phyloP scores from a whole-genome alignment of 1,140 invertebrate species.

The Drosophila pruinosa region DNA sequence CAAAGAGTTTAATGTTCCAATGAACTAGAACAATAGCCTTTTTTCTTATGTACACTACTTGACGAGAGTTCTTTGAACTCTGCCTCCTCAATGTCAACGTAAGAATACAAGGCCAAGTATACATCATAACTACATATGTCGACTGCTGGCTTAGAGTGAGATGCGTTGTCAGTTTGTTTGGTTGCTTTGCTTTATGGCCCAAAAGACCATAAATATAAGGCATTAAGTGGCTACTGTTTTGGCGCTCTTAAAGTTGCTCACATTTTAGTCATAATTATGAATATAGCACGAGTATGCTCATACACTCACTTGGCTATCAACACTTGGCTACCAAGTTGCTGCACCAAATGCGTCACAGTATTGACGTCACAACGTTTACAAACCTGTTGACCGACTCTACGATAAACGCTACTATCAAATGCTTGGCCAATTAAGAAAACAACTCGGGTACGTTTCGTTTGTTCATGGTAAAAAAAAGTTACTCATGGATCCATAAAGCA shows the following conservation, averaged over 20 bases:
- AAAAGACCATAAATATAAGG: conserved; percentile 21
- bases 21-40: background rate
- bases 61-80: conserved; percentile 33
- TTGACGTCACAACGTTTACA: conserved; percentile 30
- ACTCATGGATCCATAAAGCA: conserved; percentile 13
- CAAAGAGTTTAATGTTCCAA: background rate
- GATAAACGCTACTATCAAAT: conserved; percentile 17
- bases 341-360: conserved; percentile 44
- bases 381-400: background rate
- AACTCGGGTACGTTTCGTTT: background rate
- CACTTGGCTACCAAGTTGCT: conserved; percentile 56
- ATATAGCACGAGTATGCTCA: background rate
- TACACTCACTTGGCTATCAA: conserved; percentile 41
- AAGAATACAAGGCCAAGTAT: conserved; percentile 33
- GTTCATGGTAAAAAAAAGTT: conserved; percentile 23
- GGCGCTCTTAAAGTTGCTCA: conserved; percentile 10
- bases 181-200: conserved; percentile 19
- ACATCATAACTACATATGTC: background rate
- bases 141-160: background rate
- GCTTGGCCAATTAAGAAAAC: background rate
- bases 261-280: conserved; percentile 36
- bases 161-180: conserved; percentile 16
- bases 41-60: background rate
- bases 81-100: background rate
- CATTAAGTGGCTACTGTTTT: conserved; percentile 25